Base-by-base conservation (phyloP, 2,888 invertebrate species). In the Epirrita christyi region DNA sequence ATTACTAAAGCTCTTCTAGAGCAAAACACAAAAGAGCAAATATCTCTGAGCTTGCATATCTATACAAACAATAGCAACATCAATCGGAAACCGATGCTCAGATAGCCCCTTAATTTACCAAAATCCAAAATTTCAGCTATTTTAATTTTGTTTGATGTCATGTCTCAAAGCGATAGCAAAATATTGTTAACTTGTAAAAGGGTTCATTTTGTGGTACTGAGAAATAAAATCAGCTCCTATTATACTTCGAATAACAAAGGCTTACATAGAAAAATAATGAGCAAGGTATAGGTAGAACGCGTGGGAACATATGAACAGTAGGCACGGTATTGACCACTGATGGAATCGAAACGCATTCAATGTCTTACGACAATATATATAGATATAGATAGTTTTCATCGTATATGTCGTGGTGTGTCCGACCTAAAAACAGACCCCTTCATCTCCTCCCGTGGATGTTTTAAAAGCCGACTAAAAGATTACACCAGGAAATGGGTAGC, bases 131-230 rank as follows among this genome's bases (percentile, higher is more conserved):
- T 48, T 21, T 36, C 55, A 8, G 29, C 43, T 32, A 38, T 55
- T 55, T 38, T 42, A 34, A 32, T 40, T 43, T 32, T 37, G 13
- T 36, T 44, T 28, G 48, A 55, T 46, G 54, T 48, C 41, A 44
- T 41, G 50, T 21, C 21, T 44, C 27, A 6, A 42, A 50, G 32
- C 54, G 58, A 49, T 53, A 54, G 37, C 60, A 42, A 43, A 54
- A 54, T 55, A 43, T 58, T 58, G 51, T 49, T 50, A 34, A 42
- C 13, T 48, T 53, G 42, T 57, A 42, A 62, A 53, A 49, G 55
- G 38, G 32, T 32, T 32, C 9, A 7, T 32, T 32, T 32, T 32
- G 32, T 32, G 32, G 8, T 32, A 8, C 32, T 32, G 7, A n/a
- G 32, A 32, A 32, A 21, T 21, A 2, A 21, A 32, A 32, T 32